Conservation (phyloP, 1,140 invertebrate genomes). For the Pristionchus pacificus region DNA sequence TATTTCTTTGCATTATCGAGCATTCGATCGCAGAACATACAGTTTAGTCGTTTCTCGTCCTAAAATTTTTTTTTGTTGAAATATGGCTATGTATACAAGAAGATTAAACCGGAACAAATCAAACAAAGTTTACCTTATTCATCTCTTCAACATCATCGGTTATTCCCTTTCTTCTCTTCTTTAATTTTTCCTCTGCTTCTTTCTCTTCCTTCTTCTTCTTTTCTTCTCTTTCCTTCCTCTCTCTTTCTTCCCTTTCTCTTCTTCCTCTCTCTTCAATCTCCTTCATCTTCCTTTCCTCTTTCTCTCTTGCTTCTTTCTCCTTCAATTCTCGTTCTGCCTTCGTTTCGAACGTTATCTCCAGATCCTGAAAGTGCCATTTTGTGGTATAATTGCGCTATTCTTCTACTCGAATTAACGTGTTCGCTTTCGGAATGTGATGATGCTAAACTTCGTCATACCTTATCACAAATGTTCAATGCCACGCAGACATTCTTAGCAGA, state of each 20-base stretch:
- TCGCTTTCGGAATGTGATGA: neutral
- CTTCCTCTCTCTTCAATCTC: neutral
- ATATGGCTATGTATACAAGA: constrained; percentile 1
- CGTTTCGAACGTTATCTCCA: too few relatives aligned
- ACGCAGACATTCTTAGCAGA: constrained; percentile 36
- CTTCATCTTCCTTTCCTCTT: neutral
- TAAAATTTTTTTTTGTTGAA: constrained; percentile 5
- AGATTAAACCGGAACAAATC: constrained; percentile 2
- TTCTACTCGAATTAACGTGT: too few relatives aligned
- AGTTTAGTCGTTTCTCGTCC: constrained; percentile 36
- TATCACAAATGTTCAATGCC: constrained; percentile 36
- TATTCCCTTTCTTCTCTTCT: constrained; percentile 5
- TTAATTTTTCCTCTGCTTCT: neutral
- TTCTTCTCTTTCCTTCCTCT: neutral
- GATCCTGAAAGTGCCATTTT: too few relatives aligned
- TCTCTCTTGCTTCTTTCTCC: too few relatives aligned
- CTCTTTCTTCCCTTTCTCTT: neutral
- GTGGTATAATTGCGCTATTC: too few relatives aligned
- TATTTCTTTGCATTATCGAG: constrained; percentile 41
- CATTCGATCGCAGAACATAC: constrained; percentile 42
- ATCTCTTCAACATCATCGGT: neutral
- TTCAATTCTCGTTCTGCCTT: too few relatives aligned
- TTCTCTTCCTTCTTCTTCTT: neutral
- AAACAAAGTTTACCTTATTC: constrained; percentile 1
- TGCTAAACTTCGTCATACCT: constrained; percentile 5